These are phyloP conservation scores for Drosophila murphyi DNA, from an alignment of 1,140 invertebrate species.

Conservation along the genomic window DNA sequence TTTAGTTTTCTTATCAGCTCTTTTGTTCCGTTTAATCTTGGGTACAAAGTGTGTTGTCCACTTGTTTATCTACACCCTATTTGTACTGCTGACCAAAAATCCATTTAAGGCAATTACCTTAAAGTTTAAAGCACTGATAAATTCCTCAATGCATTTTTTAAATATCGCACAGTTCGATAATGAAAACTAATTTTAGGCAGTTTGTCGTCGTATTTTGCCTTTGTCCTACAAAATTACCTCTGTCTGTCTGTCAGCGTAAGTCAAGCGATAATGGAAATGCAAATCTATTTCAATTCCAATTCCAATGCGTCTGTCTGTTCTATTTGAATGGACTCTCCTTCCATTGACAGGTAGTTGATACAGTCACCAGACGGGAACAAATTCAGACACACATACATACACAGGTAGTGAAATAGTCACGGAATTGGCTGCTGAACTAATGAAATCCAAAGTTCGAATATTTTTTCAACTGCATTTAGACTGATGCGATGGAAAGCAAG, in stretches of 20 bases:
- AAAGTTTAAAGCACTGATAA: not conserved
- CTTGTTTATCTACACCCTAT: not conserved
- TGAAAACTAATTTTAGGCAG: slow-evolving; percentile 37
- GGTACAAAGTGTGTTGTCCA: slow-evolving; percentile 27
- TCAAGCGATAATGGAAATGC: slow-evolving; percentile 52
- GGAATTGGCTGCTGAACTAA: slow-evolving; percentile 29
- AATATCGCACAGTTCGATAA: slow-evolving; percentile 17
- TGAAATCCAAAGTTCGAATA: slow-evolving; percentile 39
- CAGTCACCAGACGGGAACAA: slow-evolving; percentile 32
- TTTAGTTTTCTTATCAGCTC: slow-evolving; percentile 8
- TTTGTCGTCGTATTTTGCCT: not conserved
- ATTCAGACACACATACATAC: not conserved
- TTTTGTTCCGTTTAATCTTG: not conserved
- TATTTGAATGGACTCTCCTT: slow-evolving; percentile 14
- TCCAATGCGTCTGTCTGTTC: slow-evolving; percentile 13
- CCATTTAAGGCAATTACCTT: not conserved
- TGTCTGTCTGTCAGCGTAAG: slow-evolving; percentile 6
- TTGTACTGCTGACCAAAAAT: not conserved
- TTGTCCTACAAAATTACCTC: slow-evolving; percentile 25
- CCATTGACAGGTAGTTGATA: slow-evolving; percentile 59
- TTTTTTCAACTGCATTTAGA: slow-evolving; percentile 15
- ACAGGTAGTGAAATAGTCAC: slow-evolving; percentile 34
- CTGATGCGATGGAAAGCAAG: slow-evolving; percentile 1
- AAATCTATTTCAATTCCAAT: slow-evolving; percentile 38
- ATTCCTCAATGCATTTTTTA: slow-evolving; percentile 27